phyloP scores from a whole-genome alignment of 2,113 vertebrate genomes.

The Cettia cetti region DNA sequence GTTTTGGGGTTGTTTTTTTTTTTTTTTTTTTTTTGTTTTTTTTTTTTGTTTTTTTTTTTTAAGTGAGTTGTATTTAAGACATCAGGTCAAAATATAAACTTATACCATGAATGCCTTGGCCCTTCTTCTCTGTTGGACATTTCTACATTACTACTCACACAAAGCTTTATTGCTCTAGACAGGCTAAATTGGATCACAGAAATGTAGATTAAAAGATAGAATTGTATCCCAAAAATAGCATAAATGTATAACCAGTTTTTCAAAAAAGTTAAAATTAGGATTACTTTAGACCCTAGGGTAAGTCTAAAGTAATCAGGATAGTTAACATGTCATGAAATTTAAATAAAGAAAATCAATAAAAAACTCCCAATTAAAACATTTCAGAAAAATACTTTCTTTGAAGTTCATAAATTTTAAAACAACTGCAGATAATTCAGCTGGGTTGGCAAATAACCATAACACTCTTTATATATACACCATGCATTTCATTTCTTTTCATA shows the following conservation, averaged over 20 bases:
- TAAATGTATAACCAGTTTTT: neutral
- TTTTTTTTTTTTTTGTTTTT: neutral
- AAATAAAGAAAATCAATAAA: too few relatives aligned
- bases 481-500: too few relatives aligned
- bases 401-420: too few relatives aligned
- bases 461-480: too few relatives aligned
- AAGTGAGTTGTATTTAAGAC: neutral
- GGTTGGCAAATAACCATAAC: too few relatives aligned
- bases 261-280: neutral
- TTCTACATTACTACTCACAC: neutral
- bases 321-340: neutral
- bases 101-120: neutral
- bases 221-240: neutral
- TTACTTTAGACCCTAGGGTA: neutral
- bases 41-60: too few relatives aligned
- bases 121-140: neutral
- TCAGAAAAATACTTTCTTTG: too few relatives aligned
- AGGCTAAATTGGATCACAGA: neutral
- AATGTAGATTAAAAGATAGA: neutral
- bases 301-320: neutral
- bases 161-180: neutral
- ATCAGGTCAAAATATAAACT: neutral
- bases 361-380: too few relatives aligned
- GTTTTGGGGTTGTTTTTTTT: neutral
- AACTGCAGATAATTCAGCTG: too few relatives aligned